Evolutionary conservation across 2,797 vertebrate species (phyloP), one percentile per base, ranked within the genome.

Genomic region (Alca torda): DNA sequence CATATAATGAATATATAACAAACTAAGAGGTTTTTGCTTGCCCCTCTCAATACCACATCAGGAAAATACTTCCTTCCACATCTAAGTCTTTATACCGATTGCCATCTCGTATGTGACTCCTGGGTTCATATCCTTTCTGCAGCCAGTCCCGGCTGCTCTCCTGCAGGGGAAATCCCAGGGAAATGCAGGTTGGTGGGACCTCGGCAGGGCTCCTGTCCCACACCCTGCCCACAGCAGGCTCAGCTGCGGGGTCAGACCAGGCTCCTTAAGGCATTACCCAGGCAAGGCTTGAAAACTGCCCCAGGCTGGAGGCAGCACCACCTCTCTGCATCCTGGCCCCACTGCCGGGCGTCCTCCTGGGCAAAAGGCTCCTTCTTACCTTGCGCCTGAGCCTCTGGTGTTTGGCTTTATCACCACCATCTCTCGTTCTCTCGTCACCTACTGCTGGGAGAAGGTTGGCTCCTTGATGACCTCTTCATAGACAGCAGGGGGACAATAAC

Each of bases 271-370:
- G 17, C 4, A 4, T 74, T 78, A 41, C 46, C 13, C 23, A 10
- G 45, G 19, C 33, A 54, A 15, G 33, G 19, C 51, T 16, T 65
- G 46, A 61, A 82, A 84, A 82, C 31, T 84, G 41, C 20, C 35
- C 20, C n/a, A 43, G 43, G 14, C 18, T 70, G 18, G 28, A 76
- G 30, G 14, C 16, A 23, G 13, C n/a, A 68, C 9, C 51, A 5
- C 7, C 54, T 46, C 37, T 35, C 43, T 45, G 25, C 4, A 3
- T 43, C 15, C 33, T 63, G 33, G 25, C 5, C 57, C 11, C 11
- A 3, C 10, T 50, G 16, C 23, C 0, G 1, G 37, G 11, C 28
- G 3, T 46, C 57, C 16, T 25, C 4, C 1, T 35, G n/a, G 12
- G 10, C 61, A 61, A 74, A 88, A 69, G 31, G 7, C 21, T 61